Evolutionary conservation across 2,797 vertebrate genomes (phyloP).

Genomic region (Bufotes viridis): DNA sequence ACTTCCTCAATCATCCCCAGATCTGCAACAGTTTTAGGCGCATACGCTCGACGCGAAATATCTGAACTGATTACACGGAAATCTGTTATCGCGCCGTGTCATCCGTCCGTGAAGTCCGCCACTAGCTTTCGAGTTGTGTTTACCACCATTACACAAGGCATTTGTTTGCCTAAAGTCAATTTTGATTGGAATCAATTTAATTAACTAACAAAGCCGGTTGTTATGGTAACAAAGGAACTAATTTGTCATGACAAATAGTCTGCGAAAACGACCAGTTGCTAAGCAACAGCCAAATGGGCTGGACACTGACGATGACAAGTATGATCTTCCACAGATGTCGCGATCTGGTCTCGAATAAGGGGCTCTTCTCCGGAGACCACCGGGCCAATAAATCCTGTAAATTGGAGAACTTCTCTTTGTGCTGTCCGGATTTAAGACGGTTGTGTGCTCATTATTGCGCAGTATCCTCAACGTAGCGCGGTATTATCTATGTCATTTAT

Average conservation of each 20-base stretch:
- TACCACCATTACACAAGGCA: constrained; percentile 70
- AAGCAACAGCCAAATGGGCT: constrained; percentile 88
- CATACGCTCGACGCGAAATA: not conserved
- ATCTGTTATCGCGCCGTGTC: not conserved
- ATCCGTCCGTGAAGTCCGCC: constrained; percentile 65
- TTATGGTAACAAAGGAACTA: constrained; percentile 92
- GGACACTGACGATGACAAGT: constrained; percentile 83
- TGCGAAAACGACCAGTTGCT: constrained; percentile 88
- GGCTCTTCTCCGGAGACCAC: constrained; percentile 69
- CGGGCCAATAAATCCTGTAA: constrained; percentile 65
- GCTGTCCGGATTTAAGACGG: not conserved
- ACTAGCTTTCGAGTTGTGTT: constrained; percentile 69
- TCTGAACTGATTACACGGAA: constrained; percentile 25
- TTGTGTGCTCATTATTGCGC: not conserved
- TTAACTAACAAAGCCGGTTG: constrained; percentile 96
- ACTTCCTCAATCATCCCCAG: not conserved
- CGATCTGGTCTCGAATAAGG: constrained; percentile 75
- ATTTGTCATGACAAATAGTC: constrained; percentile 93
- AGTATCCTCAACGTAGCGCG: not conserved
- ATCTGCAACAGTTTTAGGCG: not conserved
- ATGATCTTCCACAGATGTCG: constrained; percentile 83
- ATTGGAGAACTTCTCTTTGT: constrained; percentile 65
- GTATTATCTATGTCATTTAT: not conserved
- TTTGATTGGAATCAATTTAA: constrained; percentile 92
- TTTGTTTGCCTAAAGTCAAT: constrained; percentile 80